Base-by-base conservation (phyloP, 2,113 vertebrate species). In the Pycnonotus jocosus region DNA sequence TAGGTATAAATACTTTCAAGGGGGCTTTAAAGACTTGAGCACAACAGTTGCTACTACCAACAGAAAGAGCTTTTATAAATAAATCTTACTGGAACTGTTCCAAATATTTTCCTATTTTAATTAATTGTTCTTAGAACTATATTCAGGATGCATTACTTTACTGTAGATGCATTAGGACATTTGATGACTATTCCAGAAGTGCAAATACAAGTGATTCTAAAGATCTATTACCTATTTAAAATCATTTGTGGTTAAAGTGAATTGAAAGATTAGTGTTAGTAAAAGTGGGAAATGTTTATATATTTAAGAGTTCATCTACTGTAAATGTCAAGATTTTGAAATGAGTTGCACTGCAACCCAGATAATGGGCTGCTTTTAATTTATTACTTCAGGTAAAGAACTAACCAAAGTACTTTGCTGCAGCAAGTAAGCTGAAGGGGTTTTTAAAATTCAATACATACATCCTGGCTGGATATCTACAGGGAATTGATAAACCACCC, bases 341-440 rank as follows among this genome's bases (percentile, higher is more conserved):
- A 83, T 47, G 15, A 77, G 44, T 72, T 92, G 40, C 14, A 60
- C 9, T 89, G 61, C 50, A 91, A 61, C 40, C 18, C 40, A 80
- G 70, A 77, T 87, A 84, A 95, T 89, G 23, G 61, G 21, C 56
- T 76, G 48, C 12, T 95, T 92, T 91, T 84, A 48, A 91, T 84
- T 95, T 94, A 87, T 90, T 81, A 50, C 50, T 76, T 92, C 71
- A 85, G 30, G 87, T 91, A 87, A 85, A 92, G 57, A 85, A 42
- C 45, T 89, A 85, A 81, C 58, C 2, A 2, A 90, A 94, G 35
- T 69, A 92, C n/a, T 66, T 84, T 0, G 1, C 35, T 60, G 61
- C 31, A 91, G 72, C 51, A 77, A 80, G 38, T 35, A 80, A 82
- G 15, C 20, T 65, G 28, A 92, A 91, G 15, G 5, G 4, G 12